phyloP scores from a whole-genome alignment of 2,888 invertebrate genomes.

The Elmis aenea region DNA sequence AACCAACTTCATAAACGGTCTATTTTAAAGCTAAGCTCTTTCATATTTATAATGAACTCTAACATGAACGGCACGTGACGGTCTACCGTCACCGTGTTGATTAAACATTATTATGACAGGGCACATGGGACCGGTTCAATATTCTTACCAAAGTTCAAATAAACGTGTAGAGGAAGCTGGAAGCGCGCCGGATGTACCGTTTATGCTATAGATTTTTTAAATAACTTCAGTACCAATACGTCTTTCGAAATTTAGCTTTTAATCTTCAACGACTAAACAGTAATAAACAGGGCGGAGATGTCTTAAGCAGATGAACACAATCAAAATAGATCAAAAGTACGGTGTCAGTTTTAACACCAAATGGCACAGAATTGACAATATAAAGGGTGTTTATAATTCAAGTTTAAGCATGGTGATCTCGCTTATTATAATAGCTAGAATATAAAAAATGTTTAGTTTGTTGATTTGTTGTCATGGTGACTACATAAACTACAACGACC shows the following conservation, averaged over 20 bases:
- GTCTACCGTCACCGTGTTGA: slow-evolving; percentile 29
- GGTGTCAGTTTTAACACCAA: too few species aligned
- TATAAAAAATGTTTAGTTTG: too few species aligned
- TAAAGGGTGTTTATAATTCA: too few species aligned
- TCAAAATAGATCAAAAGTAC: not conserved
- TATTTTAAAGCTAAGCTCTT: slow-evolving; percentile 17
- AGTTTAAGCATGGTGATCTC: too few species aligned
- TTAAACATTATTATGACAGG: slow-evolving; percentile 29
- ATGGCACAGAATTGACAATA: too few species aligned
- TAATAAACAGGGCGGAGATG: not conserved
- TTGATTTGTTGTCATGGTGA: too few species aligned
- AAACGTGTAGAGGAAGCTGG: slow-evolving; percentile 32
- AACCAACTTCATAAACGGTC: slow-evolving; percentile 12
- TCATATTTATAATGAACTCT: slow-evolving; percentile 25
- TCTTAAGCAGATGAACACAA: not conserved
- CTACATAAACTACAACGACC: too few species aligned
- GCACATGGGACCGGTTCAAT: slow-evolving; percentile 33
- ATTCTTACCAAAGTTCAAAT: slow-evolving; percentile 32
- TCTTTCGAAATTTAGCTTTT: slow-evolving; percentile 16
- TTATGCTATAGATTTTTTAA: slow-evolving; percentile 28
- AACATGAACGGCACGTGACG: slow-evolving; percentile 29
- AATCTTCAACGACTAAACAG: not conserved
- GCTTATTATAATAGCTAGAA: too few species aligned
- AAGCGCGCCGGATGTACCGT: slow-evolving; percentile 34
- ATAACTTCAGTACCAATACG: slow-evolving; percentile 20